Percentiles rank a stretch among this genome's conserved stretches.
These are phyloP conservation scores for Tragelaphus buxtoni DNA, from an alignment of 2,113 vertebrate species.

Conservation along the genomic window DNA sequence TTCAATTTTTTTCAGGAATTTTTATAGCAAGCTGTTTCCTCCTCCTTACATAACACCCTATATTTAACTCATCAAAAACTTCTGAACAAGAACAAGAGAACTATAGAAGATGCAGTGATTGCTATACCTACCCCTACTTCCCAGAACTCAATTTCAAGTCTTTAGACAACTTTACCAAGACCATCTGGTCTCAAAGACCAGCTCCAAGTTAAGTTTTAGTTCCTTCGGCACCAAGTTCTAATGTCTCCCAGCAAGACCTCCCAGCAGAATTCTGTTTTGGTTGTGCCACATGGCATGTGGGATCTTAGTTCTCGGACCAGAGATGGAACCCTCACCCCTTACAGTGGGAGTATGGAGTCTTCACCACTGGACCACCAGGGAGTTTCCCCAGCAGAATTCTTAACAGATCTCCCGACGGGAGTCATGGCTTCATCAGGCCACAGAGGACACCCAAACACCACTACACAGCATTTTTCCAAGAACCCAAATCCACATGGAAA, in stretches of 20 bases:
- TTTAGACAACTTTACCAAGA: not conserved
- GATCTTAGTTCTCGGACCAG: not conserved
- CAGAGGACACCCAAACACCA: not conserved
- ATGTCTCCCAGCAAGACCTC: not conserved
- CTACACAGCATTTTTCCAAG: not conserved
- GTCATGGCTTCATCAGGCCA: not conserved
- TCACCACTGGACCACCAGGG: not conserved
- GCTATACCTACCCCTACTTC: not conserved
- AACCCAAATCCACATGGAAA: not conserved
- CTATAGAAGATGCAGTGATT: not conserved
- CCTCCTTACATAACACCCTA: not conserved
- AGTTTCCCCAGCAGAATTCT: not conserved
- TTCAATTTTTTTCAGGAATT: not conserved
- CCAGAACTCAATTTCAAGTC: not conserved
- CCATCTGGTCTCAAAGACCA: not conserved
- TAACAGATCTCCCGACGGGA: not conserved
- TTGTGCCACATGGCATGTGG: not conserved
- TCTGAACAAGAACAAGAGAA: not conserved
- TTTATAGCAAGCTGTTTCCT: conserved; percentile 11
- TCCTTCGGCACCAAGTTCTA: not conserved
- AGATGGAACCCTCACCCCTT: not conserved
- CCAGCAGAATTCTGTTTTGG: not conserved
- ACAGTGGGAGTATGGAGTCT: not conserved
- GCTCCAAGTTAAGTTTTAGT: not conserved
- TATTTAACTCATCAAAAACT: conserved; percentile 7